phyloP scores from a whole-genome alignment of 2,888 invertebrate species.

The Mythimna pallens region DNA sequence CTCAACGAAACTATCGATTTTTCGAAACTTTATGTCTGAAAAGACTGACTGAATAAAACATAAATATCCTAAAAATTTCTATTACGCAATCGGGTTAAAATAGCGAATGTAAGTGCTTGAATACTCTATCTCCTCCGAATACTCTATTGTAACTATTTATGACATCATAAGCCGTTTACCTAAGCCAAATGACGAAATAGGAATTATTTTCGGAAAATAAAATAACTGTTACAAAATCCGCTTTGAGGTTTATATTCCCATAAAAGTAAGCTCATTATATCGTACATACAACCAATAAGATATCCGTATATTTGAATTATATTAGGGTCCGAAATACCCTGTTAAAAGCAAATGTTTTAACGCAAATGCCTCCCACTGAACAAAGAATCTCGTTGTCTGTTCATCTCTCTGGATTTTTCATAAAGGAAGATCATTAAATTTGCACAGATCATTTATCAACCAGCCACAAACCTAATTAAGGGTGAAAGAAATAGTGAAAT shows the following conservation, averaged over 20 bases:
- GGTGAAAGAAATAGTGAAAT: constrained; percentile 55
- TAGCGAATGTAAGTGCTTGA: too few relatives aligned
- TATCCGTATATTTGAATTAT: not conserved
- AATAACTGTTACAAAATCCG: constrained; percentile 14
- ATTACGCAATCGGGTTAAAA: too few relatives aligned
- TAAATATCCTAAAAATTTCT: too few relatives aligned
- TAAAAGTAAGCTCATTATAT: constrained; percentile 12
- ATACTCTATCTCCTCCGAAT: not conserved
- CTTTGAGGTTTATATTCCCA: constrained; percentile 10
- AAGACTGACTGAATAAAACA: too few relatives aligned
- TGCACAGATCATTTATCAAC: constrained; percentile 70
- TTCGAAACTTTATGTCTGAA: not conserved
- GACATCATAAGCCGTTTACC: not conserved
- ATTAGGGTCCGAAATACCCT: constrained; percentile 19
- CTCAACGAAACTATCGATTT: not conserved
- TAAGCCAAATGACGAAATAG: not conserved
- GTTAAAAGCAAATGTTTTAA: constrained; percentile 35
- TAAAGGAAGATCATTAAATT: constrained; percentile 70
- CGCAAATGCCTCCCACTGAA: constrained; percentile 39
- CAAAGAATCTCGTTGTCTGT: constrained; percentile 57
- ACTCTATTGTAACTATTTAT: not conserved
- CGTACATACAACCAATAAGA: constrained; percentile 19
- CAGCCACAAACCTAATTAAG: constrained; percentile 60
- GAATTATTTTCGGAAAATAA: constrained; percentile 14
- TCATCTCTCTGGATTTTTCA: constrained; percentile 59